Evolutionary conservation across 2,888 invertebrate genomes (phyloP).

Genomic region (Leucoma salicis): DNA sequence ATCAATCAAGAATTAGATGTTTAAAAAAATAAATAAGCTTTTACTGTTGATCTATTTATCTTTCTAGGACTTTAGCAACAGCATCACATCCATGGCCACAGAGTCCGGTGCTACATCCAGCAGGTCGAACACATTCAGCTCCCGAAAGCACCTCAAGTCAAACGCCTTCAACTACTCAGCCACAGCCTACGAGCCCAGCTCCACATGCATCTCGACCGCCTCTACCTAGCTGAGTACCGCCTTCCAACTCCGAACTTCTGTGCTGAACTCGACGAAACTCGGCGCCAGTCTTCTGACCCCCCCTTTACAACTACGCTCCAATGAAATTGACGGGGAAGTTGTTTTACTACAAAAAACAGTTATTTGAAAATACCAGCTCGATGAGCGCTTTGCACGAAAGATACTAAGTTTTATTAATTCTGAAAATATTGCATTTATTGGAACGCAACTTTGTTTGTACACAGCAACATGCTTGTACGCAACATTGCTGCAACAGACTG

Average conservation of each 20-base stretch:
- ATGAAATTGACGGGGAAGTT: slow-evolving; percentile 63
- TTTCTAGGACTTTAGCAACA: slow-evolving; percentile 82
- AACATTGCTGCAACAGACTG: slow-evolving; percentile 5
- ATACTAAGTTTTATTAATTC: slow-evolving; percentile 20
- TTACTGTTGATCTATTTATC: too few species aligned
- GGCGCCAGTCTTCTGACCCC: slow-evolving; percentile 76
- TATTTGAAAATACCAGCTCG: slow-evolving; percentile 38
- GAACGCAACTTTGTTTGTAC: slow-evolving; percentile 10
- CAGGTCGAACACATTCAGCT: slow-evolving; percentile 87
- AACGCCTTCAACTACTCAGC: slow-evolving; percentile 71
- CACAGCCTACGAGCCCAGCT: slow-evolving; percentile 74
- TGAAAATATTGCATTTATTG: slow-evolving; percentile 4
- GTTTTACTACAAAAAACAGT: slow-evolving; percentile 51
- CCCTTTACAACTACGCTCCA: slow-evolving; percentile 58
- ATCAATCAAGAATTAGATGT: too few species aligned
- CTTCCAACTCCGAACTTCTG: slow-evolving; percentile 81
- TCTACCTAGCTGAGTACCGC: slow-evolving; percentile 82
- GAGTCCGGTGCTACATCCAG: slow-evolving; percentile 88
- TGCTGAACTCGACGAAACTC: slow-evolving; percentile 82
- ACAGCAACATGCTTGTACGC: slow-evolving; percentile 14
- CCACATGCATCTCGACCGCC: slow-evolving; percentile 64
- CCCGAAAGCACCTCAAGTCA: slow-evolving; percentile 83
- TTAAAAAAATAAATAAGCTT: too few species aligned
- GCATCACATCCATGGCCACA: slow-evolving; percentile 90
- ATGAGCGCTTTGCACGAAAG: slow-evolving; percentile 33